These are phyloP conservation scores for Ganaspis sp. DNA, from an alignment of 1,140 invertebrate genomes.

Conservation along the genomic window DNA sequence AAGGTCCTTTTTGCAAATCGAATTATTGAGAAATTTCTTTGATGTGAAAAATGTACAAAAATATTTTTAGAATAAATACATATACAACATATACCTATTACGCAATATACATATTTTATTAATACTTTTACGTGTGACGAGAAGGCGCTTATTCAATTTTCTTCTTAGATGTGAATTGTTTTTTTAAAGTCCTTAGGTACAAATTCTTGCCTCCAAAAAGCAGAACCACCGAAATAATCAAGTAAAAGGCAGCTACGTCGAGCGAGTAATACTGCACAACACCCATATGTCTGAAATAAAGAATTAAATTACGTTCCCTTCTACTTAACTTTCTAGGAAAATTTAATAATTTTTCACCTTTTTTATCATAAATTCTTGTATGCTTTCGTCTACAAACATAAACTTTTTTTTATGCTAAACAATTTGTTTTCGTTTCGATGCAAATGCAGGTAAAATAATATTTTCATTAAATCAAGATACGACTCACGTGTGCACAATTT, in stretches of 20 bases:
- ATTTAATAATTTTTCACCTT: too few species aligned
- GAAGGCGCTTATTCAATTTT: constrained; percentile 28
- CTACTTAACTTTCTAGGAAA: neutral
- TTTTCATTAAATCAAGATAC: too few species aligned
- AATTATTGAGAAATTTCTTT: neutral
- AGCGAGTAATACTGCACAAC: constrained; percentile 69
- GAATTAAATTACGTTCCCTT: neutral
- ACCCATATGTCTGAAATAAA: constrained; percentile 62
- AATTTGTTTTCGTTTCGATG: too few species aligned
- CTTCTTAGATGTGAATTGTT: constrained; percentile 8
- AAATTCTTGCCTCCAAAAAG: constrained; percentile 57
- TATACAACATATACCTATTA: too few species aligned
- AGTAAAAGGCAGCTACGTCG: constrained; percentile 65
- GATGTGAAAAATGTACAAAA: neutral
- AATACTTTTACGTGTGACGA: neutral
- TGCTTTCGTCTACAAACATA: too few species aligned
- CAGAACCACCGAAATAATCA: constrained; percentile 35
- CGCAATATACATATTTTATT: neutral
- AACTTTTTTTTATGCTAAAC: too few species aligned
- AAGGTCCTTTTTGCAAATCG: neutral
- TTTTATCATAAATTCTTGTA: too few species aligned
- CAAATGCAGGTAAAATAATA: too few species aligned
- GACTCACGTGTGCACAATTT: too few species aligned
- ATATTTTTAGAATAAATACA: constrained; percentile 2
- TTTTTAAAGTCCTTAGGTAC: constrained; percentile 39